Evolutionary conservation across 2,113 vertebrate species (phyloP).

Genomic region (Myiagra hebetior): DNA sequence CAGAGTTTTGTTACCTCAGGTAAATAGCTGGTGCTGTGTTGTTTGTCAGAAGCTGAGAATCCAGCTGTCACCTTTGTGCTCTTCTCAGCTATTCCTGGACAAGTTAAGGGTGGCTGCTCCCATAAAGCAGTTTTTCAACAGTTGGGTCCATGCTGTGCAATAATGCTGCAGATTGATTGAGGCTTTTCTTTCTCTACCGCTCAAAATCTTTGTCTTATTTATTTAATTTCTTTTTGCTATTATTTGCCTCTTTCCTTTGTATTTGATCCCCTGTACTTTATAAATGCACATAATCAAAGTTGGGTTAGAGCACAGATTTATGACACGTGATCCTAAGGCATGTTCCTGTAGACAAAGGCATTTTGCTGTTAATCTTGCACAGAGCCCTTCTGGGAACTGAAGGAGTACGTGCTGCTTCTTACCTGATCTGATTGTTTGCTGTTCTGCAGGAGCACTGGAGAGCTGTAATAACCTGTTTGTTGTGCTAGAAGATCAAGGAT

Average conservation of each 20-base stretch:
- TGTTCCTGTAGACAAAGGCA: neutral
- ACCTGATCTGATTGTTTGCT: neutral
- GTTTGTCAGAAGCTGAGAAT: neutral
- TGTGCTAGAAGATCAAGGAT: constrained; percentile 2
- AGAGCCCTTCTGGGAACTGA: neutral
- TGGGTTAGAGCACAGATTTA: neutral
- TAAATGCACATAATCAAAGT: neutral
- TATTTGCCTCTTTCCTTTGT: neutral
- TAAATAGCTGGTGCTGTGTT: neutral
- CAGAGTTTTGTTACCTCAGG: neutral
- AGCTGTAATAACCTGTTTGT: neutral
- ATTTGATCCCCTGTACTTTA: neutral
- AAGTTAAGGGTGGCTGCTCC: neutral
- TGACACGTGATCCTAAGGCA: neutral
- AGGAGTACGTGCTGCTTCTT: neutral
- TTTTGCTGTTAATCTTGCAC: neutral
- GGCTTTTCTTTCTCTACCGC: neutral
- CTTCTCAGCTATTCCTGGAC: neutral
- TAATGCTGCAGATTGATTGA: neutral
- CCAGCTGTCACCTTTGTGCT: neutral
- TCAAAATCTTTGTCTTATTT: neutral
- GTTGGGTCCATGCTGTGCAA: neutral
- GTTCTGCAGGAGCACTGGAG: neutral
- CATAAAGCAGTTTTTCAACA: neutral
- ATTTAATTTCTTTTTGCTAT: neutral